A percentile compares a stretch with the other conserved stretches of the same genome.
Conservation (phyloP, 2,113 vertebrate species). For the Albula glossodonta region DNA sequence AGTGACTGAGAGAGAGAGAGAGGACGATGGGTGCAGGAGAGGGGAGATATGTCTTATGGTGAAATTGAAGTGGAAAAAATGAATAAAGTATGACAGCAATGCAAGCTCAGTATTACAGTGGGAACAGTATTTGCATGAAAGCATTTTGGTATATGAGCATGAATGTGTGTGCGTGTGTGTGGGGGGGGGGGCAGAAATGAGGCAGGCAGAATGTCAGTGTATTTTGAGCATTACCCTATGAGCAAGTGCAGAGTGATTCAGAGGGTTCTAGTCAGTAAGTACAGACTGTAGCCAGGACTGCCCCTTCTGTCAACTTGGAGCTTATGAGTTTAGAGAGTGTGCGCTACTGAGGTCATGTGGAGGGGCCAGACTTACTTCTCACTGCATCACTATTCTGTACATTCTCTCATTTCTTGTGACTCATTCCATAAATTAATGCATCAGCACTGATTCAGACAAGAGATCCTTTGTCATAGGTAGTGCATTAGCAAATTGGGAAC, state of each 20-base stretch:
- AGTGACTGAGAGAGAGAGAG: conserved; percentile 50
- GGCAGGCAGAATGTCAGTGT: not conserved
- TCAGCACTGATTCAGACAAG: conserved; percentile 25
- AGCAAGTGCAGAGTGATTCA: conserved; percentile 50
- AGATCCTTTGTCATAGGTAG: conserved; percentile 32
- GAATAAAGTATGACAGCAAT: conserved; percentile 19
- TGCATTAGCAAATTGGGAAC: not conserved
- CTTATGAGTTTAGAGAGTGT: conserved; percentile 4
- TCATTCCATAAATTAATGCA: not conserved
- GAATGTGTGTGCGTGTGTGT: conserved; percentile 4
- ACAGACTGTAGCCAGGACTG: conserved; percentile 36
- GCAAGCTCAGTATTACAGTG: not conserved
- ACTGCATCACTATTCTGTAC: conserved; percentile 14
- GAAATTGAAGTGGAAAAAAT: conserved; percentile 2
- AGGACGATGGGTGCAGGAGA: conserved; percentile 32
- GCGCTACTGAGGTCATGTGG: conserved; percentile 11
- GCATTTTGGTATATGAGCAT: not conserved
- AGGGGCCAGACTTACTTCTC: conserved; percentile 40
- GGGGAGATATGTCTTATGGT: conserved; percentile 29
- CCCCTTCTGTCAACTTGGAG: conserved; percentile 42
- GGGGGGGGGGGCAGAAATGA: not conserved
- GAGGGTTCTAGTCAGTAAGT: not conserved
- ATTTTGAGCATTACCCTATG: not conserved
- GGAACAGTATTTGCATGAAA: not conserved
- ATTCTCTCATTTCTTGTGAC: conserved; percentile 10